A percentile compares a stretch with the other conserved stretches of the same genome.
Conservation (phyloP, 2,888 invertebrate genomes). For the Cosmorhoe ocellata region DNA sequence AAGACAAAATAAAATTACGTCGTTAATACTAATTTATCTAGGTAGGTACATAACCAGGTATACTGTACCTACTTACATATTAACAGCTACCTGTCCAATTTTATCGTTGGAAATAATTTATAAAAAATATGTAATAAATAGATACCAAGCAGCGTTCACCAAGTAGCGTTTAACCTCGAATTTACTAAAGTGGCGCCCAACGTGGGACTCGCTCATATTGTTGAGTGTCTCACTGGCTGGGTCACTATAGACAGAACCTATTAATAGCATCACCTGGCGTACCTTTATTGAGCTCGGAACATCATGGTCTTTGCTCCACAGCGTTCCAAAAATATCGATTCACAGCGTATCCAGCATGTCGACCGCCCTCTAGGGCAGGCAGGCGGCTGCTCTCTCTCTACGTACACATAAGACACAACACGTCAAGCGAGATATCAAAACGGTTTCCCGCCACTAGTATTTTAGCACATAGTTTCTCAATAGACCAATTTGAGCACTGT, state of each 20-base stretch:
- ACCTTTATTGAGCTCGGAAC: conserved; percentile 76
- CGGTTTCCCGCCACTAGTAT: conserved; percentile 81
- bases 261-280: conserved; percentile 64
- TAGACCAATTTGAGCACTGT: conserved; percentile 27
- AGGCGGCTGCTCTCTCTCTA: conserved; percentile 78
- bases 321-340: conserved; percentile 82
- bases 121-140: no score
- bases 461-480: conserved; percentile 63
- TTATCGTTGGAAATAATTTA: no score
- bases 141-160: no score
- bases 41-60: no score
- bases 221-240: conserved; percentile 26
- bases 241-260: conserved; percentile 43
- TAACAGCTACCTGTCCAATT: no score
- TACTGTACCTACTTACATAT: no score
- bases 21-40: no score
- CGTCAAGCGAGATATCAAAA: conserved; percentile 80
- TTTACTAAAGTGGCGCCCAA: conserved; percentile 46
- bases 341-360: conserved; percentile 81
- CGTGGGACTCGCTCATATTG: conserved; percentile 44
- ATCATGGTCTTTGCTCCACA: conserved; percentile 76
- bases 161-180: conserved; percentile 28
- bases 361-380: conserved; percentile 79
- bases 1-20: no score
- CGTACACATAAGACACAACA: conserved; percentile 80